Evolutionary conservation across 2,888 invertebrate species (phyloP).

Genomic region (Penaeus monodon): DNA sequence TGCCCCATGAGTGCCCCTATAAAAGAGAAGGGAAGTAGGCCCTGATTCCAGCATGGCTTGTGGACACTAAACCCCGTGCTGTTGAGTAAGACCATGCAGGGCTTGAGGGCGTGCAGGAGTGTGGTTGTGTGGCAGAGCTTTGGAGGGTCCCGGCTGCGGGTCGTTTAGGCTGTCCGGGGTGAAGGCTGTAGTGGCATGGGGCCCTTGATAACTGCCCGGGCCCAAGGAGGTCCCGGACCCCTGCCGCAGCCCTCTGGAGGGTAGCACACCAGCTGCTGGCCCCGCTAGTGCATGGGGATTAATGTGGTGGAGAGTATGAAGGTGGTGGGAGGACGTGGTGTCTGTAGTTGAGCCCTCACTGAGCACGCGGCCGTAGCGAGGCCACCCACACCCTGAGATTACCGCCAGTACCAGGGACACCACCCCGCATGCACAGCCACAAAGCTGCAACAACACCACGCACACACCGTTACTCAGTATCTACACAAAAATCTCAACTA

Average conservation of each 20-base stretch:
- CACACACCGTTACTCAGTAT: slow-evolving; percentile 40
- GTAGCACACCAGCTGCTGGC: slow-evolving; percentile 42
- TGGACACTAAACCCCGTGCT: slow-evolving; percentile 40
- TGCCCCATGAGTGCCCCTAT: slow-evolving; percentile 14
- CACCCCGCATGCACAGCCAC: slow-evolving; percentile 65
- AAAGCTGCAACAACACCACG: slow-evolving; percentile 60
- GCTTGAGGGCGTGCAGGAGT: slow-evolving; percentile 60
- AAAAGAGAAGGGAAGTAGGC: slow-evolving; percentile 19
- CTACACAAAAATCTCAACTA: slow-evolving; percentile 48
- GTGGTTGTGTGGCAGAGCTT: slow-evolving; percentile 63
- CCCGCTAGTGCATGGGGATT: slow-evolving; percentile 51
- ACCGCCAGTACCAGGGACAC: slow-evolving; percentile 65
- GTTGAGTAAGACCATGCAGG: slow-evolving; percentile 51
- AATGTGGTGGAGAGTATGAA: slow-evolving; percentile 65
- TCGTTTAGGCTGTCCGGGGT: slow-evolving; percentile 64
- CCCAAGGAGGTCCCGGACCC: slow-evolving; percentile 56
- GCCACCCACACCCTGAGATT: slow-evolving; percentile 65
- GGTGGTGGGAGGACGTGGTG: slow-evolving; percentile 65
- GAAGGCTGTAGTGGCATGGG: slow-evolving; percentile 62
- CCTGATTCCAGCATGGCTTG: slow-evolving; percentile 17
- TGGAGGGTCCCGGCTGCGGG: slow-evolving; percentile 64
- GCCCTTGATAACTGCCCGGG: slow-evolving; percentile 42
- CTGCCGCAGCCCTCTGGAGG: slow-evolving; percentile 50
- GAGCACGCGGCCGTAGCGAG: slow-evolving; percentile 64
- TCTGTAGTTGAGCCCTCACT: slow-evolving; percentile 64